Evolutionary conservation across 2,888 invertebrate genomes (phyloP), one percentile per base, ranked within the genome.

Genomic region (Flabesymbios commensalis): DNA sequence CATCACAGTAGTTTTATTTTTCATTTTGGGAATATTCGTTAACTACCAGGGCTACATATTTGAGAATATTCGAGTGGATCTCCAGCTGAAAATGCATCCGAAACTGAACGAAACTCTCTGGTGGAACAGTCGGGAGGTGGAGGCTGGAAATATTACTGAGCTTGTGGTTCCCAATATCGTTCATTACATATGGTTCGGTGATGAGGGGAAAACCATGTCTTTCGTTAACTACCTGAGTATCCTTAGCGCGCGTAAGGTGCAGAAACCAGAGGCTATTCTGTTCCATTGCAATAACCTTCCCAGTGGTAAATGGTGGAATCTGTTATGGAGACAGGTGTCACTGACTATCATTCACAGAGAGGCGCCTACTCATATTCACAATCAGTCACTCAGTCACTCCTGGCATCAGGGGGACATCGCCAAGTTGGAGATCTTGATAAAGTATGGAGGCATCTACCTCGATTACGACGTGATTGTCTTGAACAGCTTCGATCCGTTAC

Each of bases 161-260:
- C n/a, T n/a, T n/a, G 53, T 62, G 1, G 68, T 72, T n/a, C 70
- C 72, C 2, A 69, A 68, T 45, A 56, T 71, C 28, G 67, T 72
- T 10, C 72, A 72, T 49, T 71, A 61, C 55, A 61, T 68, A 4
- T 68, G 67, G 65, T 71, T 66, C 55, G 63, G 63, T 1, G 36
- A n/a, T n/a, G 39, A 36, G 39, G 10, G 10, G 10, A 36, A 36
- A 36, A 36, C 39, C 36, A 56, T 68, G 55, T 29, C 48, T 36
- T 71, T 70, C 48, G 31, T 67, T 31, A 59, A 70, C 51, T 65
- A 66, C 42, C 48, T 72, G 22, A 69, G 70, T 56, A 61, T 71
- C 19, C 32, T 61, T 45, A 67, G 69, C 29, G 71, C 70, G 14
- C 54, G 65, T 48, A 64, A 62, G 42, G 54, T 65, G 10, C 66